Conservation (phyloP, 2,113 vertebrate species). For the Paraplagusia blochii region DNA sequence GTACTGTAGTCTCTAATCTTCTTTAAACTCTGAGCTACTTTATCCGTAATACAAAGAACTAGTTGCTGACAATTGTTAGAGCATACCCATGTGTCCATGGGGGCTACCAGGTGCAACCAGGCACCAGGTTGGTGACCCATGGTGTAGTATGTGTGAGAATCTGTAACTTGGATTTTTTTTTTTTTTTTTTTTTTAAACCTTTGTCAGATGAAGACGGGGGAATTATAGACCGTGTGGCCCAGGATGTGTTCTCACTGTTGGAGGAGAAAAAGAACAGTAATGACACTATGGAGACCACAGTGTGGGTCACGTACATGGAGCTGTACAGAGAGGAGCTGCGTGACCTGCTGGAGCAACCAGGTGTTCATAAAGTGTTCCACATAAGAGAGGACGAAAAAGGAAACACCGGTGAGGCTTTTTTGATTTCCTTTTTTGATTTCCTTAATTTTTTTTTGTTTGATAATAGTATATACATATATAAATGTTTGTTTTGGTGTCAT, state of each 20-base stretch:
- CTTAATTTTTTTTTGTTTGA: too few species aligned
- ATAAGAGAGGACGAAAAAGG: slow-evolving; percentile 89
- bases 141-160: too few species aligned
- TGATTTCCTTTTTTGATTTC: background rate
- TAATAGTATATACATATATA: too few species aligned
- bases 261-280: slow-evolving; percentile 64
- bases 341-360: slow-evolving; percentile 85
- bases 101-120: too few species aligned
- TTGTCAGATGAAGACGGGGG: slow-evolving; percentile 81
- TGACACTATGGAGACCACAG: slow-evolving; percentile 57
- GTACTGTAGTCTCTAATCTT: too few species aligned
- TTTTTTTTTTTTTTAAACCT: background rate
- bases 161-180: background rate
- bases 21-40: too few species aligned
- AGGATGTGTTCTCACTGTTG: slow-evolving; percentile 84
- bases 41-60: too few species aligned
- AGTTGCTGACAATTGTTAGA: too few species aligned
- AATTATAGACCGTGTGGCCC: slow-evolving; percentile 85
- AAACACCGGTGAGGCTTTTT: slow-evolving; percentile 80
- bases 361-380: slow-evolving; percentile 79
- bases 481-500: too few species aligned
- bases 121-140: too few species aligned
- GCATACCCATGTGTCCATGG: too few species aligned
- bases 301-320: slow-evolving; percentile 88
- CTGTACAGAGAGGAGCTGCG: slow-evolving; percentile 87